Conservation (phyloP, 1,140 invertebrate genomes). For the Potamilus streckersoni region DNA sequence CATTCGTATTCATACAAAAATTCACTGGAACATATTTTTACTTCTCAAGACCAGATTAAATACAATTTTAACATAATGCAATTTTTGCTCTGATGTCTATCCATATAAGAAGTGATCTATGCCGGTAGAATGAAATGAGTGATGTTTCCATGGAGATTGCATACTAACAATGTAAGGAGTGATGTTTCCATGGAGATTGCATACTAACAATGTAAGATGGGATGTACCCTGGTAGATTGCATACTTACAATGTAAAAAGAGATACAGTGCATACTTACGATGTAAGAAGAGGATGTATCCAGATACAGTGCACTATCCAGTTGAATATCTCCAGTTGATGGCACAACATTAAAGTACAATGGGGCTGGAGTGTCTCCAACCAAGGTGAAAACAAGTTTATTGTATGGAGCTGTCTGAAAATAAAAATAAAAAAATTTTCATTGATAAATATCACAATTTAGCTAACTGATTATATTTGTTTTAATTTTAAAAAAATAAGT, state of each 20-base stretch:
- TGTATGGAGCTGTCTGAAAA: slow-evolving; percentile 40
- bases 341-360: slow-evolving; percentile 42
- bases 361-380: slow-evolving; percentile 49
- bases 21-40: no score
- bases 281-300: slow-evolving; percentile 37
- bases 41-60: no score
- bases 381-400: slow-evolving; percentile 38
- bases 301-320: slow-evolving; percentile 31
- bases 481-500: no score
- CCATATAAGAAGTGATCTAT: no score
- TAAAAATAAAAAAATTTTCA: background rate
- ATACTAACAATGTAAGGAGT: background rate
- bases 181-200: no score
- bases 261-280: slow-evolving; percentile 27
- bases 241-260: background rate
- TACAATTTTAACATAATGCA: no score
- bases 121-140: background rate
- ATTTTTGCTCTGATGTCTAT: no score
- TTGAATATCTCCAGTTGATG: slow-evolving; percentile 37
- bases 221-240: slow-evolving; percentile 33
- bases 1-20: no score
- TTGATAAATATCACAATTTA: no score
- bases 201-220: background rate
- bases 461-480: no score
- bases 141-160: background rate